Conservation (phyloP, 2,888 invertebrate genomes). For the Synergus japonicus region DNA sequence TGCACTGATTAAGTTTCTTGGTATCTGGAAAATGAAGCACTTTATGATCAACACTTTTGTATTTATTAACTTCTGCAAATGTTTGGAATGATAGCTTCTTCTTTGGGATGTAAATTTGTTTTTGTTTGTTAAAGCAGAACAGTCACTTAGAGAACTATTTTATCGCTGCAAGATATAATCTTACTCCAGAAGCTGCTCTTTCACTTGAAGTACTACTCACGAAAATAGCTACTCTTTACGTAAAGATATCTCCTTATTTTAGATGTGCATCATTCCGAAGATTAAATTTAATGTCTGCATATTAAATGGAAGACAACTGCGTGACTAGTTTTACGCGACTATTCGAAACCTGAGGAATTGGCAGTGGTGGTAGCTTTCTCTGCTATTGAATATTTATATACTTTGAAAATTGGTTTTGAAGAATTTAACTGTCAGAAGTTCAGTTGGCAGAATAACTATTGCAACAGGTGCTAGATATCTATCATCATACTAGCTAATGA, state of each 20-base stretch:
- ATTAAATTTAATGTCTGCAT: not conserved
- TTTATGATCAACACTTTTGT: not conserved
- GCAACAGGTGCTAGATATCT: not conserved
- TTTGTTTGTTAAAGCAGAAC: too few relatives aligned
- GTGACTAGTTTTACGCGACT: not conserved
- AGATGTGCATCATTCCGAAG: not conserved
- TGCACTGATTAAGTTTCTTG: not conserved
- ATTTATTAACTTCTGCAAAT: not conserved
- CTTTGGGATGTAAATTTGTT: not conserved
- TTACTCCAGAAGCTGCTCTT: not conserved
- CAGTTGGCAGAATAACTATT: not conserved
- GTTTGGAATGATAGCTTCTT: not conserved
- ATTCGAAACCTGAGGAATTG: not conserved
- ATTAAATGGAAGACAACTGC: not conserved
- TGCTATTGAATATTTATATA: not conserved
- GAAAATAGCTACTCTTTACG: not conserved
- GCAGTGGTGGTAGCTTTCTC: constrained; percentile 6
- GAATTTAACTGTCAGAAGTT: not conserved
- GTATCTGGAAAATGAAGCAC: not conserved
- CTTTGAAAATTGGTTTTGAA: constrained; percentile 1
- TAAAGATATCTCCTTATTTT: not conserved
- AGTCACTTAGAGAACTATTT: not conserved
- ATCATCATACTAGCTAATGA: not conserved
- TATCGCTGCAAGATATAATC: not conserved
- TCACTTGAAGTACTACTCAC: not conserved